These are phyloP conservation scores for Ericerus pela DNA, from an alignment of 1,140 invertebrate species.

Conservation along the genomic window DNA sequence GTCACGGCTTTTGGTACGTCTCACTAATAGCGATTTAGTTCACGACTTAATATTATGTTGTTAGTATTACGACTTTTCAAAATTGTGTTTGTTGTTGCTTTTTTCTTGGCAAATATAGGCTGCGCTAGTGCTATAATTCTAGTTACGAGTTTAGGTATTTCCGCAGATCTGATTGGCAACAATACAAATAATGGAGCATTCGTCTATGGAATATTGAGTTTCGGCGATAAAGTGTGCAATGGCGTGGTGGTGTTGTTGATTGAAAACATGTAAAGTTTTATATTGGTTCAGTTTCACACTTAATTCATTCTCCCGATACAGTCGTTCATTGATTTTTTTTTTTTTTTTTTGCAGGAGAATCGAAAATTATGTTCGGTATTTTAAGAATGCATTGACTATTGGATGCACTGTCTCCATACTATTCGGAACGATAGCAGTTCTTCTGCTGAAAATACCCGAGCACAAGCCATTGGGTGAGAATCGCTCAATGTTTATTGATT, in stretches of 20 bases:
- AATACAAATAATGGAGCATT: slow-evolving; percentile 78
- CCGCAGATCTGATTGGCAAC: slow-evolving; percentile 74
- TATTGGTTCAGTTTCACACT: too few relatives aligned
- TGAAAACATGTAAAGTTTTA: slow-evolving; percentile 40
- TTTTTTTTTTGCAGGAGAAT: too few relatives aligned
- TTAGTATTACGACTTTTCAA: background rate
- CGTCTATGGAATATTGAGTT: slow-evolving; percentile 93
- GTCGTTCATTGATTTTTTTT: too few relatives aligned
- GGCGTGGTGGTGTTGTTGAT: slow-evolving; percentile 71
- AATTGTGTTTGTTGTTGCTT: background rate
- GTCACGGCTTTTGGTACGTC: background rate
- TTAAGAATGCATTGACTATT: too few relatives aligned
- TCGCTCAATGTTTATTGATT: too few relatives aligned
- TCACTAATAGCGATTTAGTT: background rate
- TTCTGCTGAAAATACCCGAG: too few relatives aligned
- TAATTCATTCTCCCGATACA: too few relatives aligned
- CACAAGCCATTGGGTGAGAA: too few relatives aligned
- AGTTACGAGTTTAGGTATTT: slow-evolving; percentile 75
- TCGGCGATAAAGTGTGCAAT: slow-evolving; percentile 80
- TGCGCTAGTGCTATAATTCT: slow-evolving; percentile 67
- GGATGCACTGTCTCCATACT: too few relatives aligned
- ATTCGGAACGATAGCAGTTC: too few relatives aligned
- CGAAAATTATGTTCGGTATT: too few relatives aligned
- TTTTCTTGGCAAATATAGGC: slow-evolving; percentile 35
- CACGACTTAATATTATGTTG: background rate